Percentiles rank a stretch among this genome's conserved stretches.
These are phyloP conservation scores for Drosophila anomalata DNA, from an alignment of 2,888 invertebrate genomes.

Conservation along the genomic window DNA sequence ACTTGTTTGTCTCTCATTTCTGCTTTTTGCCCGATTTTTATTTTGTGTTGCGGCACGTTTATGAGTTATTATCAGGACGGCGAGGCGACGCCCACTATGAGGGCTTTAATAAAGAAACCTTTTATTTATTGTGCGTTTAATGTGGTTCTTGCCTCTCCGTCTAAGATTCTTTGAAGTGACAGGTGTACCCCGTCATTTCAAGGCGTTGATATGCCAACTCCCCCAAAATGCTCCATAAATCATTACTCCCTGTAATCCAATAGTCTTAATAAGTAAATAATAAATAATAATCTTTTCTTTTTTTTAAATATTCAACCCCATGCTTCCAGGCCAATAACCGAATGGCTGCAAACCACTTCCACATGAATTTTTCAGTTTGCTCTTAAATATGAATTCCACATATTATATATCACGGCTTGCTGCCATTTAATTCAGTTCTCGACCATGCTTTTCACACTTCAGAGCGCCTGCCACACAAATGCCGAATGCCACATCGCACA, in stretches of 20 bases:
- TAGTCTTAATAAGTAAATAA: slow-evolving; percentile 1
- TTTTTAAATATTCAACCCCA: slow-evolving; percentile 15
- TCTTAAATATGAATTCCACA: slow-evolving; percentile 16
- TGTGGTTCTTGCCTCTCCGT: slow-evolving; percentile 47
- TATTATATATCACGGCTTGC: slow-evolving; percentile 23
- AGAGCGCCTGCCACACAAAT: slow-evolving; percentile 24
- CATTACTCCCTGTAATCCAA: slow-evolving; percentile 17
- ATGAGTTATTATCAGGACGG: slow-evolving; percentile 41
- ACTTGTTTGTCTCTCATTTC: slow-evolving; percentile 23
- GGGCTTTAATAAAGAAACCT: slow-evolving; percentile 35
- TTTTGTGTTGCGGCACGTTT: slow-evolving; percentile 27
- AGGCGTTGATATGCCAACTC: slow-evolving; percentile 6
- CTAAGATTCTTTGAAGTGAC: slow-evolving; percentile 48
- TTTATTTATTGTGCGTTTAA: slow-evolving; percentile 68
- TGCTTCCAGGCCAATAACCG: background rate
- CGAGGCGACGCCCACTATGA: slow-evolving; percentile 31
- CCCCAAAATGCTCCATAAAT: slow-evolving; percentile 20
- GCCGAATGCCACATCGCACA: slow-evolving; percentile 50
- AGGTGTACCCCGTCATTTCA: slow-evolving; percentile 56
- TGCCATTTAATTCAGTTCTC: slow-evolving; percentile 41
- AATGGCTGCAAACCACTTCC: background rate
- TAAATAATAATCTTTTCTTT: too few relatives aligned
- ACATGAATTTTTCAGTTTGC: slow-evolving; percentile 13
- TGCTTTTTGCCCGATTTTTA: background rate
- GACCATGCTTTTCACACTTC: slow-evolving; percentile 32